Base-by-base conservation (phyloP, 2,888 invertebrate genomes). In the Ceramica pisi region DNA sequence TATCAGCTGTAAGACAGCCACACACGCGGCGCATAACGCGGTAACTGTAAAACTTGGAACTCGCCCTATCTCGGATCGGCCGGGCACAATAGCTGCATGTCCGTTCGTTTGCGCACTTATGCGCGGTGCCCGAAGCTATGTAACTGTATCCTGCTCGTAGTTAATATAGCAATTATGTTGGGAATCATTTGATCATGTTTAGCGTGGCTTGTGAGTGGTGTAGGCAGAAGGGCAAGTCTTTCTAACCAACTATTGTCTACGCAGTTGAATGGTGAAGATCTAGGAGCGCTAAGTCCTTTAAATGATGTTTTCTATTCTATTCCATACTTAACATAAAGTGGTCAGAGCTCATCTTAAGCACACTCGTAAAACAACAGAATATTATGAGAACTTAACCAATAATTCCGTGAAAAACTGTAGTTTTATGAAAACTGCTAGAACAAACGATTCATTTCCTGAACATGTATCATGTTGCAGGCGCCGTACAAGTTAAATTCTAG, bases 51-150 rank as follows among this genome's bases (percentile, higher is more conserved):
- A 85, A 75, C 76, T 76, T 77, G 80, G 80, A 83, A 82, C 85
- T 83, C 75, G 79, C 66, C 77, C 80, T 88, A 88, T 88, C 88
- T 80, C 70, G 78, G 76, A 88, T 87, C 87, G 73, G 80, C 76
- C 74, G 78, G 74, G 71, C 85, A 88, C 88, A 88, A 88, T 88
- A 85, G 88, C 72, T 75, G 78, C 85, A 83, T 87, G 87, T 85
- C 81, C 84, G 83, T 78, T 86, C 78, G 63, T 75, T 86, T 83
- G 81, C 87, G 82, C 72, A 80, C 86, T 81, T 85, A 81, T 86
- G 79, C 83, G 65, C 67, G 71, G 56, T 68, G 86, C 84, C 86
- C 82, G 75, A 16, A 83, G 86, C 83, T 69, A 76, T 80, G 78
- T 87, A 85, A 87, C 86, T 86, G 86, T 85, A 77, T 53, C 71